These are phyloP conservation scores for Scopus umbretta DNA, from an alignment of 2,113 vertebrate genomes.

Conservation along the genomic window DNA sequence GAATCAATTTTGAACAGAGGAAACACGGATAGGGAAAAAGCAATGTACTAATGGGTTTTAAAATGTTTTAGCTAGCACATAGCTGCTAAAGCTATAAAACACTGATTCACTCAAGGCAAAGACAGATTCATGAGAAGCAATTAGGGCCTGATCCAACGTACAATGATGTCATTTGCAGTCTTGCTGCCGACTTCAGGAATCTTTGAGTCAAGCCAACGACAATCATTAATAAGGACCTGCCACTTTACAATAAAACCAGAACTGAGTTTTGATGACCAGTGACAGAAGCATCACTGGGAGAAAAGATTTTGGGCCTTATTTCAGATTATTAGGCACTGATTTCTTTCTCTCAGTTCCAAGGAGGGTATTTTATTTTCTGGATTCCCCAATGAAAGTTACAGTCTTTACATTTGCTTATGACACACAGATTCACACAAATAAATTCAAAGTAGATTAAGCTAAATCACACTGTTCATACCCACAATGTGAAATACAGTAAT, in stretches of 20 bases:
- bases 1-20: background rate
- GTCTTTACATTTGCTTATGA: background rate
- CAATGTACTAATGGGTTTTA: background rate
- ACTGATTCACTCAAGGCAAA: constrained; percentile 24
- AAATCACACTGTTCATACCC: background rate
- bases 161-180: background rate
- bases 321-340: background rate
- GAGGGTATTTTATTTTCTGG: background rate
- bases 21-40: constrained; percentile 1
- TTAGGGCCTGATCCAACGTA: background rate
- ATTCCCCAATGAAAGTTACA: background rate
- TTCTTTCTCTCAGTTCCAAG: background rate
- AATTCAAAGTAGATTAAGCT: background rate
- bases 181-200: background rate
- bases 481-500: background rate
- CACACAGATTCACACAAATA: background rate
- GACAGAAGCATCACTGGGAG: background rate
- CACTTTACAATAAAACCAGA: background rate
- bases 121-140: constrained; percentile 24
- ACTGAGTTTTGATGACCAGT: background rate
- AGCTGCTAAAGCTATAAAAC: constrained; percentile 44
- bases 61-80: constrained; percentile 23
- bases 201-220: background rate
- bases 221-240: background rate
- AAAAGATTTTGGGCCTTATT: background rate